These are phyloP conservation scores for Rhinopomastus cyanomelas DNA, from an alignment of 2,113 vertebrate species.

Conservation along the genomic window DNA sequence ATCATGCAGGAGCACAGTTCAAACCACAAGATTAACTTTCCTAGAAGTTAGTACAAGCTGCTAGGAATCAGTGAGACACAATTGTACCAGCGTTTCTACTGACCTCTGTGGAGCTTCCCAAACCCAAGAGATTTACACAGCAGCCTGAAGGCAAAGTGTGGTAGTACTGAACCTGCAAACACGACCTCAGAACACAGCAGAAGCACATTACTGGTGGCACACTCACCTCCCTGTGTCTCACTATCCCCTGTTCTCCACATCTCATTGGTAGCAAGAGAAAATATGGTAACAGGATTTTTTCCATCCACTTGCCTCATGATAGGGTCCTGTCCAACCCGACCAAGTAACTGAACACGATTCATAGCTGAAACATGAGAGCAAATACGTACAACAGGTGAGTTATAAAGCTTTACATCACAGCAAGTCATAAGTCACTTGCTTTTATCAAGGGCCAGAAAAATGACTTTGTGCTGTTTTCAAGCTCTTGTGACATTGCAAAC, in stretches of 20 bases:
- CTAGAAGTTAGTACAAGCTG: not conserved
- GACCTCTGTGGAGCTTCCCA: not conserved
- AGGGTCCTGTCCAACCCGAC: slow-evolving; percentile 94
- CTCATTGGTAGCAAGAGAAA: slow-evolving; percentile 96
- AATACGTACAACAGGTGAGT: not conserved
- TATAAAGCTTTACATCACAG: not conserved
- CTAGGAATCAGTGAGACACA: not conserved
- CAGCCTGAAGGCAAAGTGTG: not conserved
- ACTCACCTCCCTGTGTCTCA: slow-evolving; percentile 78
- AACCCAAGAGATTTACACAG: not conserved
- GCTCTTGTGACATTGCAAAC: not conserved
- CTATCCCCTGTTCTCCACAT: slow-evolving; percentile 91
- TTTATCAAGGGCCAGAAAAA: not conserved
- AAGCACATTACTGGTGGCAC: accelerated
- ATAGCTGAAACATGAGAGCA: slow-evolving; percentile 77
- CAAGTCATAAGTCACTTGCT: not conserved
- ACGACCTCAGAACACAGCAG: accelerated
- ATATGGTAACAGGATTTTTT: slow-evolving; percentile 94
- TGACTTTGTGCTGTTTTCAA: not conserved
- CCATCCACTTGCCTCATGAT: slow-evolving; percentile 96
- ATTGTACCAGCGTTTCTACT: not conserved
- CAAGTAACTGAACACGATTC: slow-evolving; percentile 92
- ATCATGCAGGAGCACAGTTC: not conserved
- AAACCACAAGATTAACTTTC: not conserved
- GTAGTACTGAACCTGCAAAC: not conserved